Conservation (phyloP, 2,797 vertebrate genomes). For the Clamator glandarius region DNA sequence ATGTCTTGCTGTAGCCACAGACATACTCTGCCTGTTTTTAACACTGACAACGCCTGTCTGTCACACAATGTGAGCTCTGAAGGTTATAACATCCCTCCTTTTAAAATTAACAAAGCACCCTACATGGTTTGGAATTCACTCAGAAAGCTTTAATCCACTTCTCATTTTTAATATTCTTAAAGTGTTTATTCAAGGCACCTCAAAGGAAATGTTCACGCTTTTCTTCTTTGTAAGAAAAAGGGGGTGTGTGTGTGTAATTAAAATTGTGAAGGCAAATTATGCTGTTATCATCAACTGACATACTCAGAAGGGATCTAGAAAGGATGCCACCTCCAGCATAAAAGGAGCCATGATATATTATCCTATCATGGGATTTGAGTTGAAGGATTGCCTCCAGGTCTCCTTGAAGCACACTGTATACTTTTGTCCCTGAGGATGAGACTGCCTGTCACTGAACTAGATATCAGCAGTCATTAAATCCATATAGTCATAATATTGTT, state of each 20-base stretch:
- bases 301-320: slow-evolving; percentile 59
- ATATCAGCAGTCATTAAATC: slow-evolving; percentile 40
- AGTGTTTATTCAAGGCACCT: slow-evolving; percentile 54
- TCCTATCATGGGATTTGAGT: slow-evolving; percentile 62
- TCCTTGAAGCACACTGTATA: slow-evolving; percentile 18
- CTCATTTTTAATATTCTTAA: slow-evolving; percentile 58
- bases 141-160: slow-evolving; percentile 58
- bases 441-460: slow-evolving; percentile 42
- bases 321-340: slow-evolving; percentile 57
- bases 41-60: not conserved
- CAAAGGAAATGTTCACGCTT: slow-evolving; percentile 36
- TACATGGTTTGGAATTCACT: slow-evolving; percentile 33
- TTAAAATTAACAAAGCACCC: slow-evolving; percentile 42
- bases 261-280: slow-evolving; percentile 69
- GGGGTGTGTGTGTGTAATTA: slow-evolving; percentile 34
- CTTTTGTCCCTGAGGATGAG: slow-evolving; percentile 52
- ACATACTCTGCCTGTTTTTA: not conserved
- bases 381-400: slow-evolving; percentile 54
- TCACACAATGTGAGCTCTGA: not conserved
- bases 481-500: slow-evolving; percentile 39
- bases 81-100: slow-evolving; percentile 25
- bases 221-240: slow-evolving; percentile 38
- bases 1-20: not conserved
- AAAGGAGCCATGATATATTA: slow-evolving; percentile 56
- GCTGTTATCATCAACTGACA: slow-evolving; percentile 70